Evolutionary conservation across 2,888 invertebrate species (phyloP), one percentile per base, ranked within the genome.

Genomic region (Gastrophysa polygoni): DNA sequence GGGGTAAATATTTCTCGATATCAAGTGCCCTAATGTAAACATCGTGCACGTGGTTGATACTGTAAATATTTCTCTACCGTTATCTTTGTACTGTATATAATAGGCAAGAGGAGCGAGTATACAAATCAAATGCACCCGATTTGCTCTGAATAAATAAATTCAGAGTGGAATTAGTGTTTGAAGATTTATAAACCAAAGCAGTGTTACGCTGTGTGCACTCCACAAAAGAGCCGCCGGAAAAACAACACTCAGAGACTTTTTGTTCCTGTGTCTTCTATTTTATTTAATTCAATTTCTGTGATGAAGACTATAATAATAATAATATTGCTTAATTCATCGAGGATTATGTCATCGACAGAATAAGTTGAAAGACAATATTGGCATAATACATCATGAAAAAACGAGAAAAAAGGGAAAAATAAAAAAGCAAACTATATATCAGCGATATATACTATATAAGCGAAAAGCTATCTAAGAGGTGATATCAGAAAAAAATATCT

Each of bases 1-100:
- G 38, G 38, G 75, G 71, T 73, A 71, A 75, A 74, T 63, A 74
- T 68, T 71, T 73, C n/a, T n/a, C 72, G 69, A 72, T 72, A 72
- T 73, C 71, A 68, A 73, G 71, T 69, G 68, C 68, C 68, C 68
- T 71, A 71, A 73, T 64, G 70, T 71, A 73, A 74, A 74, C 70
- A 73, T 63, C 59, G 67, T 67, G 65, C 73, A 73, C 71, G 73
- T 73, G 73, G 71, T 68, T 65, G 64, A 64, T 58, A 67, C 66
- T 62, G 69, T 70, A 71, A 71, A 71, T 71, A 71, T 66, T 65
- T 66, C 61, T 60, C 60, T 61, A 57, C 61, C 62, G 64, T 62
- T 67, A 59, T 64, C 67, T 67, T 59, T 64, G 55, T 55, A 62
- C 51, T 64, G 54, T 64, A 56, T 67, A 59, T 62, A 64, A 61